Evolutionary conservation across 2,888 invertebrate genomes (phyloP).

Genomic region (Achlya flavicornis): DNA sequence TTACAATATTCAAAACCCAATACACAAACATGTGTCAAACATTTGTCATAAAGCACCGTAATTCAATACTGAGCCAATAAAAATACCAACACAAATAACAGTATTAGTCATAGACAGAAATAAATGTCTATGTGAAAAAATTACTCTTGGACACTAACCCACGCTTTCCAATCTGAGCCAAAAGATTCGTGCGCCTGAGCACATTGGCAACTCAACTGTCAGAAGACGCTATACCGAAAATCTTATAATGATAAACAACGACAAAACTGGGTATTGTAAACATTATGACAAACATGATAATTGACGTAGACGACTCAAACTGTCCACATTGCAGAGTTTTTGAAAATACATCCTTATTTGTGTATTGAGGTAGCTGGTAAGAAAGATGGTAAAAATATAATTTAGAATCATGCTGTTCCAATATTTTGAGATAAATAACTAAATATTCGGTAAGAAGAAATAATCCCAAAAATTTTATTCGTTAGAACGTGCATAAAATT

Average conservation of each 20-base stretch:
- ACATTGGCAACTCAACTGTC: slow-evolving; percentile 39
- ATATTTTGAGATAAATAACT: background rate
- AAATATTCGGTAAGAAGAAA: slow-evolving; percentile 1
- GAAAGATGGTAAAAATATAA: background rate
- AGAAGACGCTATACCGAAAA: slow-evolving; percentile 33
- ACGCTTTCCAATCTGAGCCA: slow-evolving; percentile 61
- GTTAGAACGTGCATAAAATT: slow-evolving; percentile 15
- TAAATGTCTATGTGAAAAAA: slow-evolving; percentile 63
- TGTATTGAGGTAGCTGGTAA: background rate
- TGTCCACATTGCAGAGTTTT: background rate
- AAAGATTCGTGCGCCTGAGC: slow-evolving; percentile 30
- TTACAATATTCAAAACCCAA: slow-evolving; percentile 16
- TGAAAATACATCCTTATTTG: background rate
- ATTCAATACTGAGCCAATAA: slow-evolving; percentile 68
- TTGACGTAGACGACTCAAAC: background rate
- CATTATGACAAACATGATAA: slow-evolving; percentile 34
- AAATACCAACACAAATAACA: slow-evolving; percentile 65
- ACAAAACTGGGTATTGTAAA: slow-evolving; percentile 46
- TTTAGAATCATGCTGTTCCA: background rate
- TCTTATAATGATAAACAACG: slow-evolving; percentile 39
- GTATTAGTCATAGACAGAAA: slow-evolving; percentile 71
- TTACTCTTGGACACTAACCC: slow-evolving; percentile 49
- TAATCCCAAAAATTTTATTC: background rate
- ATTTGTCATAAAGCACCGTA: slow-evolving; percentile 58
- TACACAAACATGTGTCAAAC: slow-evolving; percentile 41